Percentiles rank a stretch among this genome's conserved stretches.
phyloP scores from a whole-genome alignment of 2,797 vertebrate species.

The Sciaenops ocellatus region DNA sequence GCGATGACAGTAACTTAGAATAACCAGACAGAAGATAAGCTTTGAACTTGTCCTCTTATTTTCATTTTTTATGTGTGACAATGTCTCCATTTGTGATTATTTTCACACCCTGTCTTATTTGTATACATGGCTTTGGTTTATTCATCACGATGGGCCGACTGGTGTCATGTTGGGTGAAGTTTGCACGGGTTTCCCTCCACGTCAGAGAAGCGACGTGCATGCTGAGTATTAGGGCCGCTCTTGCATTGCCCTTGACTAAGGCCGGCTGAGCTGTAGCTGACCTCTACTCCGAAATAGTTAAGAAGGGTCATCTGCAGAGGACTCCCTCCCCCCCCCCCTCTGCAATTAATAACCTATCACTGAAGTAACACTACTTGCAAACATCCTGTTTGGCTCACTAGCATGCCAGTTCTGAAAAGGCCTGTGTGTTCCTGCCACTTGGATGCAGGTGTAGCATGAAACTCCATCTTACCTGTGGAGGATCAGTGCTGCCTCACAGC shows the following conservation, averaged over 20 bases:
- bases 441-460: too few relatives aligned
- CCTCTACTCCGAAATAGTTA: conserved; percentile 11
- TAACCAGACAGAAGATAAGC: conserved; percentile 15
- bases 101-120: too few relatives aligned
- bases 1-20: conserved; percentile 23
- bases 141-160: neutral
- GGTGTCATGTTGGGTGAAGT: neutral
- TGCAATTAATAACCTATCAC: conserved; percentile 14
- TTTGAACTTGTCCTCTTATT: neutral
- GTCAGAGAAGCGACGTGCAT: neutral
- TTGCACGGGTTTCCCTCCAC: neutral
- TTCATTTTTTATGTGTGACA: neutral
- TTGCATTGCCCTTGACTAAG: conserved; percentile 10
- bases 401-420: neutral
- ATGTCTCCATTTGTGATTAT: too few relatives aligned
- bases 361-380: conserved; percentile 6
- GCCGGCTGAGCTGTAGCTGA: neutral
- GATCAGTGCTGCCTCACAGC: too few relatives aligned
- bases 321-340: too few relatives aligned
- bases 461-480: too few relatives aligned
- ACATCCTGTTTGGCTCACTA: neutral
- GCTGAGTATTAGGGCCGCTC: neutral
- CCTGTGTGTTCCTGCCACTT: too few relatives aligned
- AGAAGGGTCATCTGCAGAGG: conserved; percentile 20
- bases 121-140: neutral